These are phyloP conservation scores for Sturmia bella DNA, from an alignment of 2,888 invertebrate species.

Conservation along the genomic window DNA sequence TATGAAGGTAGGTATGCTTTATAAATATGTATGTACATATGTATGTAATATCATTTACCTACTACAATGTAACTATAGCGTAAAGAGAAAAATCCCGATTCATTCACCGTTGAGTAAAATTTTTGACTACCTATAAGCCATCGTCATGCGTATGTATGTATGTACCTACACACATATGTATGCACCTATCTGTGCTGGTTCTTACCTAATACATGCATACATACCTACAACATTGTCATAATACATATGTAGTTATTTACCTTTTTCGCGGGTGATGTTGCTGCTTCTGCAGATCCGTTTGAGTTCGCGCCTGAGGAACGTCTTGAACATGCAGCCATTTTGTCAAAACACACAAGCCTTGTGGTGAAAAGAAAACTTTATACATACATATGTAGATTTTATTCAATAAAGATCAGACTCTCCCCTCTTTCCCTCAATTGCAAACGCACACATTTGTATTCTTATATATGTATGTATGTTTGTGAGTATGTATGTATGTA, in stretches of 20 bases:
- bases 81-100: no score
- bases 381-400: no score
- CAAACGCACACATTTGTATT: background rate
- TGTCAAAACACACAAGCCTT: background rate
- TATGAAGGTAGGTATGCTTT: background rate
- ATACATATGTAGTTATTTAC: no score
- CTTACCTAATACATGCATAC: background rate
- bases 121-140: no score
- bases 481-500: background rate
- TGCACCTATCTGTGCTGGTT: background rate
- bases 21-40: constrained; percentile 7
- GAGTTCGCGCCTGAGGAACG: constrained; percentile 58
- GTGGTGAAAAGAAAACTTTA: no score
- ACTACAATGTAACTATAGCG: no score
- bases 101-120: no score
- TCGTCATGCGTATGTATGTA: constrained; percentile 1
- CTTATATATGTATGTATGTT: background rate
- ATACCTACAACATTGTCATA: no score
- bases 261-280: constrained; percentile 56
- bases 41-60: background rate
- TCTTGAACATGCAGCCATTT: constrained; percentile 54
- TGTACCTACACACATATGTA: constrained; percentile 1
- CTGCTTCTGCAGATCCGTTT: constrained; percentile 39
- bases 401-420: no score
- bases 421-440: no score